phyloP scores from a whole-genome alignment of 2,888 invertebrate species.

The Plusia festucae region DNA sequence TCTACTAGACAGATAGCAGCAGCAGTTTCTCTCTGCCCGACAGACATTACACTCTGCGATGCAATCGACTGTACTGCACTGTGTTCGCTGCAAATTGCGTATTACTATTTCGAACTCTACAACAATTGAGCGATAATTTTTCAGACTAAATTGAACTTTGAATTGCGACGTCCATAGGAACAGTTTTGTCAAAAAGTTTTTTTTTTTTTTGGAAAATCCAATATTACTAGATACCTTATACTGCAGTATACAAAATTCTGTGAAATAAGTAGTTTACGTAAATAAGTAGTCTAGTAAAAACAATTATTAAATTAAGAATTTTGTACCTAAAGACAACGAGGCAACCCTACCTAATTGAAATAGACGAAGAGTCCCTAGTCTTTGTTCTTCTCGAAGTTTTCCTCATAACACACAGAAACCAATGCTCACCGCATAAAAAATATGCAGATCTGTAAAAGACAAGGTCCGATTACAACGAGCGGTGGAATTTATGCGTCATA shows the following conservation, averaged over 20 bases:
- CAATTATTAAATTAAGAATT: no score
- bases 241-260: no score
- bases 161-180: background rate
- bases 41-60: constrained; percentile 50
- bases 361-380: constrained; percentile 26
- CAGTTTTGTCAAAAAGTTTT: no score
- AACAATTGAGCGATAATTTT: background rate
- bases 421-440: constrained; percentile 57
- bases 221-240: no score
- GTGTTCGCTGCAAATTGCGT: constrained; percentile 14
- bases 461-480: constrained; percentile 62
- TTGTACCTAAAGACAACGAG: no score
- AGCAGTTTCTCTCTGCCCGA: constrained; percentile 47
- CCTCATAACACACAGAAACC: constrained; percentile 50
- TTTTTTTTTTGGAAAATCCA: no score
- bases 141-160: background rate
- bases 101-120: constrained; percentile 30
- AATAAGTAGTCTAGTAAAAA: no score
- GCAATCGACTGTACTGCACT: constrained; percentile 45
- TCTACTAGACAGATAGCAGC: constrained; percentile 80
- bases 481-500: constrained; percentile 67
- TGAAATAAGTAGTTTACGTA: no score
- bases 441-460: constrained; percentile 65
- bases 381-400: constrained; percentile 38
- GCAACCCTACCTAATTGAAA: constrained; percentile 21